Evolutionary conservation across 2,797 vertebrate genomes (phyloP).

Genomic region (Taenioides sp.): DNA sequence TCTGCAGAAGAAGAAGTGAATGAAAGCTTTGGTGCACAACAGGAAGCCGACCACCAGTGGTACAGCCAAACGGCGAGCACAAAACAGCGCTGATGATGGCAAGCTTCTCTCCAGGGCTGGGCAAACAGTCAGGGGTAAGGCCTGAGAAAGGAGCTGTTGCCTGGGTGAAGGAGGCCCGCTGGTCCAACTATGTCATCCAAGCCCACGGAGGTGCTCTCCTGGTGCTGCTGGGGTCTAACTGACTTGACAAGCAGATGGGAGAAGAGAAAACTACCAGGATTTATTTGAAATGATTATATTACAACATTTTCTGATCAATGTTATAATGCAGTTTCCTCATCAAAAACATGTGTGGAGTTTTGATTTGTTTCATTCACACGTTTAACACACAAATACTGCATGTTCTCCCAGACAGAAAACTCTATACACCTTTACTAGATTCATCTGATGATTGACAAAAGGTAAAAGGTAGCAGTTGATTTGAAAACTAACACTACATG

Average conservation of each 20-base stretch:
- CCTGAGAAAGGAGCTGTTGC: slow-evolving; percentile 74
- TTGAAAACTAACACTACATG: no score
- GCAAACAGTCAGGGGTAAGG: slow-evolving; percentile 74
- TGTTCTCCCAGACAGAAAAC: no score
- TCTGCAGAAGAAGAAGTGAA: slow-evolving; percentile 48
- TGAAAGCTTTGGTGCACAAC: slow-evolving; percentile 61
- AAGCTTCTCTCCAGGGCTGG: slow-evolving; percentile 61
- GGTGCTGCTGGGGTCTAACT: slow-evolving; percentile 29
- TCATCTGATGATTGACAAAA: no score
- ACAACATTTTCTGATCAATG: no score
- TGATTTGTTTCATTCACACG: no score
- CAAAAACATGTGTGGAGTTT: no score
- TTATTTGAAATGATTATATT: not conserved
- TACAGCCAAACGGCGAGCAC: slow-evolving; percentile 62
- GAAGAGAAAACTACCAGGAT: not conserved
- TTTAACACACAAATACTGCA: no score
- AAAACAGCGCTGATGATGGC: slow-evolving; percentile 63
- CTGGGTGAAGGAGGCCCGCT: slow-evolving; percentile 68
- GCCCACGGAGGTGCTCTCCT: slow-evolving; percentile 61
- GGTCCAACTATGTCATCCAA: slow-evolving; percentile 75
- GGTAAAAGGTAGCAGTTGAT: no score
- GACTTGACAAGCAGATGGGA: slow-evolving; percentile 56
- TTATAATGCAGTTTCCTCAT: no score
- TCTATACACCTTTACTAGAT: no score
- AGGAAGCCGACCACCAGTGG: slow-evolving; percentile 70